A percentile compares a stretch with the other conserved stretches of the same genome.
Conservation (phyloP, 2,113 vertebrate genomes). For the Sigmodon hispidus region DNA sequence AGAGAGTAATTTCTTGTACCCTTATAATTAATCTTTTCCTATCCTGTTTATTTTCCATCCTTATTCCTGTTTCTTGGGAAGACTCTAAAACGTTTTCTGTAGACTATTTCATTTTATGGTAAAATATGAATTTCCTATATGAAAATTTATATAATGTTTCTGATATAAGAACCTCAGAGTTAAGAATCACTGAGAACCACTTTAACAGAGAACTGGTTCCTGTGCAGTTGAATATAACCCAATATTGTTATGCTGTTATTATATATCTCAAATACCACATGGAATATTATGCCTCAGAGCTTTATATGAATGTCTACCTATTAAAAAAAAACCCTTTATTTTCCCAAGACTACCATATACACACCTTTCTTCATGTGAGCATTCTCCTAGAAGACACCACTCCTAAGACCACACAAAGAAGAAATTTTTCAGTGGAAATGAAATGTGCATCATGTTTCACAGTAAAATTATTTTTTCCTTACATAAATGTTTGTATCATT, state of each 20-base stretch:
- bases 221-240: not conserved
- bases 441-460: not conserved
- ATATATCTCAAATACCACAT: not conserved
- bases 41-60: not conserved
- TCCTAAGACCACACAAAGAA: not conserved
- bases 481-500: not conserved
- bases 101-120: not conserved
- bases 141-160: not conserved
- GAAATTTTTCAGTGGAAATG: not conserved
- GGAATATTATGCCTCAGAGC: not conserved
- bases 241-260: not conserved
- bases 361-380: not conserved
- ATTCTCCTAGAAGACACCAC: not conserved
- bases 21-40: not conserved
- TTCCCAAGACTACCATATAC: not conserved
- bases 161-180: not conserved
- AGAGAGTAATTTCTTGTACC: not conserved
- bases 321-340: not conserved
- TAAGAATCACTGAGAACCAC: not conserved
- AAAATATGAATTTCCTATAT: constrained; percentile 29
- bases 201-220: not conserved
- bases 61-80: not conserved
- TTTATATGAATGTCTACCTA: not conserved
- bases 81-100: not conserved
- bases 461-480: not conserved